phyloP scores from a whole-genome alignment of 2,888 invertebrate genomes.

The Erpobdella octoculata region DNA sequence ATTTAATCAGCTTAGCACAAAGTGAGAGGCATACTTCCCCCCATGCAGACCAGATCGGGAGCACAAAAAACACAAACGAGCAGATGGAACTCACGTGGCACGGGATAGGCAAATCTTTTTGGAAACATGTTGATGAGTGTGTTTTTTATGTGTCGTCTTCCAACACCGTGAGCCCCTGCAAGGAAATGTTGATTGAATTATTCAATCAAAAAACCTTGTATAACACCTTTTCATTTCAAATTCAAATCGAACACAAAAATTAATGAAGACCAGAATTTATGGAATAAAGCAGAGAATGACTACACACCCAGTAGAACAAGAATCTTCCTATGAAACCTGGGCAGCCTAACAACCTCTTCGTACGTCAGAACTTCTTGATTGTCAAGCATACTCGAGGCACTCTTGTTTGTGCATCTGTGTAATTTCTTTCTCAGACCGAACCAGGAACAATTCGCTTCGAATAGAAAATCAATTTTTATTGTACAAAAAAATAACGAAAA shows the following conservation, averaged over 20 bases:
- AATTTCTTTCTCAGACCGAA: constrained; percentile 83
- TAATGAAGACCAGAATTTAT: background rate
- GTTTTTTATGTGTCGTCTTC: constrained; percentile 96
- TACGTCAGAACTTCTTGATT: constrained; percentile 95
- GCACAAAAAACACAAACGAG: too few species aligned
- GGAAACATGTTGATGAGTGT: constrained; percentile 94
- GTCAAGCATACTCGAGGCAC: constrained; percentile 65
- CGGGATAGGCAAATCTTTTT: constrained; percentile 97
- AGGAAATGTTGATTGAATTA: background rate
- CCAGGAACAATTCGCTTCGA: constrained; percentile 99
- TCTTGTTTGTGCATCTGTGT: constrained; percentile 84
- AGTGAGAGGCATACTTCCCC: too few species aligned
- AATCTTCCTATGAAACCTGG: constrained; percentile 59
- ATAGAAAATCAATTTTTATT: too few species aligned
- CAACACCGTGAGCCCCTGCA: constrained; percentile 87
- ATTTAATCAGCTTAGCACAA: too few species aligned
- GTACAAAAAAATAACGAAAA: too few species aligned
- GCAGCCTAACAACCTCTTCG: constrained; percentile 94
- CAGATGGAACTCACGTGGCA: constrained; percentile 99
- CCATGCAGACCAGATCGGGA: too few species aligned
- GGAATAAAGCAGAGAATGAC: background rate
- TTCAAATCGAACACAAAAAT: background rate
- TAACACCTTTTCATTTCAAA: background rate
- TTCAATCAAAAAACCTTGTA: background rate
- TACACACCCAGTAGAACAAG: constrained; percentile 55